Evolutionary conservation across 2,888 invertebrate genomes (phyloP), one percentile per base, ranked within the genome.

Genomic region (Furcula furcula): DNA sequence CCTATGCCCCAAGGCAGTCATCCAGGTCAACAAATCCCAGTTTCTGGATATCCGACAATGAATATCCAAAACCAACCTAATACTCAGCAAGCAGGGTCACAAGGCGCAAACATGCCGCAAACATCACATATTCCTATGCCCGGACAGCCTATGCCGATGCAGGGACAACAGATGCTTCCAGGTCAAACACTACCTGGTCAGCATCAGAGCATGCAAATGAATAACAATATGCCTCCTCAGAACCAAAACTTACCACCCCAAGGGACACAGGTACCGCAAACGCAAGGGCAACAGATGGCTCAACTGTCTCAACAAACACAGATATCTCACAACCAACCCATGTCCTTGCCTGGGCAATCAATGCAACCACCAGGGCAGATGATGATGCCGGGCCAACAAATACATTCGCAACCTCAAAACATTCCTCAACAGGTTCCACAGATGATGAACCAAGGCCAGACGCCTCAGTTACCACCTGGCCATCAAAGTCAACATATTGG

Each of bases 1-100:
- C 74, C 84, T 4, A 48, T 76, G 28, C 75, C 79, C 67, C 82
- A 71, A 46, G 75, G 71, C 7, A 76, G 67, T 36, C 75, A 72
- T 33, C 65, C 57, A 13, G 75, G 67, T 35, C 76, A 70, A 34
- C 80, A 77, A 59, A 59, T 74, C 2, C 69, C 75, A 7, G 62
- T 71, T n/a, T 57, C 75, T 6, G 74, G 69, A n/a, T 86, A 76
- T 38, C 62, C 73, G 6, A 58, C 39, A 32, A 61, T 77, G 46
- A 76, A 63, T 48, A 60, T 78, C 47, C 72, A 67, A 27, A 82
- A 68, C 50, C 82, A 70, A 40, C 63, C 58, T 34, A 69, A 57
- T 38, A 57, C 49, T 40, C 80, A 71, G 32, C 74, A 68, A 37
- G 52, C 60, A 9, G 60, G 49, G 20, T 46, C 69, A 27, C 79